Percentiles rank a stretch among this genome's conserved stretches.
phyloP scores from a whole-genome alignment of 2,888 invertebrate species.

The Euplagia quadripunctaria region DNA sequence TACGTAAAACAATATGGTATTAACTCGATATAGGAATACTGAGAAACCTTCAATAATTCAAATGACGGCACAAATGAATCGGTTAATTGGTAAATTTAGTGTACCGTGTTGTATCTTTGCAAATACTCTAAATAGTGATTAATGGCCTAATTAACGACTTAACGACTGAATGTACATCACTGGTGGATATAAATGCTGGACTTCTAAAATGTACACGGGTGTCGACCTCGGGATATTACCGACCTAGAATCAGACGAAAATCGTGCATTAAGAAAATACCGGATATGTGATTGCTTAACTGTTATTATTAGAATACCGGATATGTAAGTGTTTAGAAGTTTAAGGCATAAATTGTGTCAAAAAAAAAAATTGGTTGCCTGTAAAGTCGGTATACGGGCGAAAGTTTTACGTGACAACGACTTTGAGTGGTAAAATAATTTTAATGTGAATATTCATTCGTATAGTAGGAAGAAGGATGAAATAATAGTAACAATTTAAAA shows the following conservation, averaged over 20 bases:
- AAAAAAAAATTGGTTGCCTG: no score
- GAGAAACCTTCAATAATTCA: conserved; percentile 32
- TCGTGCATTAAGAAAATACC: neutral
- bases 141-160: conserved; percentile 26
- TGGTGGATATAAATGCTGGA: neutral
- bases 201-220: neutral
- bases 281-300: no score
- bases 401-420: no score
- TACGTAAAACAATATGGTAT: conserved; percentile 45
- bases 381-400: no score
- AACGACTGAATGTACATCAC: conserved; percentile 7
- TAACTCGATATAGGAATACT: conserved; percentile 34
- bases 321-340: no score
- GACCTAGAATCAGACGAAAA: neutral
- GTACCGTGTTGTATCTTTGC: neutral
- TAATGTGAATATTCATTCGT: no score
- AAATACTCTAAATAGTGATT: conserved; percentile 23
- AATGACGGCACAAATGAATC: conserved; percentile 31
- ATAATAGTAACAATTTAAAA: no score
- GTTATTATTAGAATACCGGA: no score
- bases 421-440: no score
- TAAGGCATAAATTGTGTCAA: no score
- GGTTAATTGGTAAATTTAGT: conserved; percentile 32
- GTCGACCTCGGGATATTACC: neutral
- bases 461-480: no score